Base-by-base conservation (phyloP, 2,888 invertebrate genomes). In the Lydus trimaculatus region DNA sequence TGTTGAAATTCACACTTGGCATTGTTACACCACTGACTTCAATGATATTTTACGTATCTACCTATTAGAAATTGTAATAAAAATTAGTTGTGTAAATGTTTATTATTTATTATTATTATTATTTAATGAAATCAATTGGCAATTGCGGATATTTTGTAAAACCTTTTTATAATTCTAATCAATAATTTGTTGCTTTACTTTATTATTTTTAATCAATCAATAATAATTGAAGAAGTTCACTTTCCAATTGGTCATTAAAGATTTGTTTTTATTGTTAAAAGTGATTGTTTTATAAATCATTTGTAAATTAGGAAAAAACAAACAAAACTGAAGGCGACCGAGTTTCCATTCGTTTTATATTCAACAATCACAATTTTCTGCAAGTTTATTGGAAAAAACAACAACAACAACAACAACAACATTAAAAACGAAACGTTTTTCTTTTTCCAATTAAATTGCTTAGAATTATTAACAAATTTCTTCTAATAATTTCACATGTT, bases 261-360 rank as follows among this genome's bases (percentile, higher is more conserved):
- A n/a, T n/a, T 20, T 39, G 63, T 60, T 64, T 61, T 61, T 61
- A 61, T 31, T 43, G 43, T 52, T 56, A 64, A 33, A 67, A 68
- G 67, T 68, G 67, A 68, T 64, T 68, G 67, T 68, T 68, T 68
- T 62, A 9, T 62, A 64, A 33, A 31, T 31, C 28, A 4, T 52
- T 20, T 11, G n/a, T 52, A 43, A n/a, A 60, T 61, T 39, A 56
- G 61, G 61, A 64, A 67, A 68, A 68, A 64, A 61, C 13, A 7
- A 15, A 31, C 48, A 33, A 17, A 31, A 17, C 67, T 9, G 33
- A 68, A 68, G 67, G 67, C 64, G 64, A 68, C 64, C 64, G 39
- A 64, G 67, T 67, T 67, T 61, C 56, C 56, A 56, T 56, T 56
- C 25, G 25, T 13, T 56, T 25, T 25, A 25, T 56, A 25, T 20